Percentiles rank a stretch among this genome's conserved stretches.
Conservation (phyloP, 2,888 invertebrate genomes). For the Yponomeuta sedellus region DNA sequence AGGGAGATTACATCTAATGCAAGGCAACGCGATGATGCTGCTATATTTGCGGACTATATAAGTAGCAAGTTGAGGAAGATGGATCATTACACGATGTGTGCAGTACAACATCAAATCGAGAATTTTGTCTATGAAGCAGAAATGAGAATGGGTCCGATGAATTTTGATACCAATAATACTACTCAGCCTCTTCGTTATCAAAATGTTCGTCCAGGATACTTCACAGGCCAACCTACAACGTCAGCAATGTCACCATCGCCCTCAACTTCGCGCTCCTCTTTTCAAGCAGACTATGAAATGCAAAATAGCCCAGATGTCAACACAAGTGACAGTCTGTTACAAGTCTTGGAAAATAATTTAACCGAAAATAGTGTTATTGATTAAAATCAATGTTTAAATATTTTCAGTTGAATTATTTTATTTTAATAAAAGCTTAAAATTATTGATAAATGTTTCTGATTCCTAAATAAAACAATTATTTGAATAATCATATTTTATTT, state of each 20-base stretch:
- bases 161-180: too few relatives aligned
- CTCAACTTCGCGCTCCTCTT: constrained; percentile 25
- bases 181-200: too few relatives aligned
- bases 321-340: constrained; percentile 25
- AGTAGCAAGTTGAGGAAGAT: too few relatives aligned
- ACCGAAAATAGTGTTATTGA: constrained; percentile 23
- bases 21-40: too few relatives aligned
- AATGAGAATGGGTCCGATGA: too few relatives aligned
- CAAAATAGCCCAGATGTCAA: constrained; percentile 25
- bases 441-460: constrained; percentile 21
- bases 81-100: too few relatives aligned
- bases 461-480: constrained; percentile 24
- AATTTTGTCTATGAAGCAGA: too few relatives aligned
- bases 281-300: constrained; percentile 23
- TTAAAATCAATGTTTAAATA: constrained; percentile 12
- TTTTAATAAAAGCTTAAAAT: constrained; percentile 14
- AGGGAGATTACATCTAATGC: too few relatives aligned
- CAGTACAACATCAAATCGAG: too few relatives aligned
- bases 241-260: constrained; percentile 24
- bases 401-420: constrained; percentile 12
- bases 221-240: too few relatives aligned
- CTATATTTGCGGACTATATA: too few relatives aligned
- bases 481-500: constrained; percentile 25
- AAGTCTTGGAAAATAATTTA: constrained; percentile 26
- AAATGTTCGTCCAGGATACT: too few relatives aligned